phyloP scores from a whole-genome alignment of 2,888 invertebrate genomes.

The Drosophila mayaguana region DNA sequence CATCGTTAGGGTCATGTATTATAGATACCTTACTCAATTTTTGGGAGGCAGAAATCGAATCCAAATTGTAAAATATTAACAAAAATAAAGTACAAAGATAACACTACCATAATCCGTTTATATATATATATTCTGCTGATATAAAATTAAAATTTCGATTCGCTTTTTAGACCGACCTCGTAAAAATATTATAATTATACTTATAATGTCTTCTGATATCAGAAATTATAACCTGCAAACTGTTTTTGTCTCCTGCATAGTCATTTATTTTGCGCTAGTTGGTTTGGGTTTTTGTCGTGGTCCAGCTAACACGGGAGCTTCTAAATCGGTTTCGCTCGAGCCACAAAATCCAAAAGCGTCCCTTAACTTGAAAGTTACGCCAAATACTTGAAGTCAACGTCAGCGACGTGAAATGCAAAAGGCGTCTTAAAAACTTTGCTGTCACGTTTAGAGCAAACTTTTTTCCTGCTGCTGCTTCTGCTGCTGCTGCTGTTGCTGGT shows the following conservation, averaged over 20 bases:
- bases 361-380: constrained; percentile 49
- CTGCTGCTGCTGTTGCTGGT: too few species aligned
- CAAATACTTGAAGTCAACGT: constrained; percentile 51
- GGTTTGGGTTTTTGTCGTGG: constrained; percentile 27
- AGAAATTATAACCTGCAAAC: neutral
- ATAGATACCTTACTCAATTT: too few species aligned
- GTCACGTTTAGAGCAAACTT: constrained; percentile 53
- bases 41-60: too few species aligned
- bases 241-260: constrained; percentile 17
- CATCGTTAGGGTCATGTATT: too few species aligned
- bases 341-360: constrained; percentile 59
- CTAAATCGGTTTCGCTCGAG: constrained; percentile 48
- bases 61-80: too few species aligned
- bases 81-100: too few species aligned
- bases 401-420: constrained; percentile 43
- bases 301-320: constrained; percentile 41
- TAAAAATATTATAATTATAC: neutral
- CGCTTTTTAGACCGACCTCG: neutral
- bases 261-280: constrained; percentile 33
- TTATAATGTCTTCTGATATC: neutral
- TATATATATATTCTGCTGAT: too few species aligned
- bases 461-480: neutral
- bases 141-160: too few species aligned
- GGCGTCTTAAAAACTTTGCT: constrained; percentile 58
- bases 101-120: too few species aligned